A percentile compares a stretch with the other conserved stretches of the same genome.
These are phyloP conservation scores for Drosophila eohydei DNA, from an alignment of 2,888 invertebrate genomes.

Conservation along the genomic window DNA sequence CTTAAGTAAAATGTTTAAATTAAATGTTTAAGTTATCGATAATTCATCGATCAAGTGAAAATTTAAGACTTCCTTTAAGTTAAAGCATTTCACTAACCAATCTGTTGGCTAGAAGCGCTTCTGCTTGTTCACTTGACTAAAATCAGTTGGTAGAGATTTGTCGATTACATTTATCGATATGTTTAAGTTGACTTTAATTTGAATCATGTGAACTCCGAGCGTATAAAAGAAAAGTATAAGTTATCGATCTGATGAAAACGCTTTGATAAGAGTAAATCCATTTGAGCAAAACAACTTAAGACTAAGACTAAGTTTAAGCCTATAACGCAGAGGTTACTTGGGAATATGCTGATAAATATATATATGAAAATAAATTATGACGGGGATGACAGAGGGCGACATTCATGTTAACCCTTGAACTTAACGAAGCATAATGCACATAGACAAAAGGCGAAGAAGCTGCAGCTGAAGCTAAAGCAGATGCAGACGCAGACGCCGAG, in stretches of 20 bases:
- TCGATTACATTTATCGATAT: no score
- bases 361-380: background rate
- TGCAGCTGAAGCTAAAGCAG: background rate
- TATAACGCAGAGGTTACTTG: background rate
- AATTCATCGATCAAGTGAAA: background rate
- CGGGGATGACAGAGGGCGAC: background rate
- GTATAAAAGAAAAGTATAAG: no score
- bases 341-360: background rate
- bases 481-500: background rate
- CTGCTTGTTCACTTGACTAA: no score
- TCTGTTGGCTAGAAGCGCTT: no score
- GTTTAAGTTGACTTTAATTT: no score
- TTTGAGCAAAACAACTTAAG: background rate
- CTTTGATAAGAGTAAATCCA: background rate
- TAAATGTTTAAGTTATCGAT: background rate
- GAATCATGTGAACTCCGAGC: no score
- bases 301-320: background rate
- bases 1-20: background rate
- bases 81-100: no score
- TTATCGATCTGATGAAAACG: no score
- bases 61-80: no score
- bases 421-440: slow-evolving; percentile 30
- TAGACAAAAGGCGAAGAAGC: slow-evolving; percentile 2
- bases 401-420: slow-evolving; percentile 56
- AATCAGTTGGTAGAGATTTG: no score